phyloP scores from a whole-genome alignment of 1,140 invertebrate species.

The Saxidomus purpurata region DNA sequence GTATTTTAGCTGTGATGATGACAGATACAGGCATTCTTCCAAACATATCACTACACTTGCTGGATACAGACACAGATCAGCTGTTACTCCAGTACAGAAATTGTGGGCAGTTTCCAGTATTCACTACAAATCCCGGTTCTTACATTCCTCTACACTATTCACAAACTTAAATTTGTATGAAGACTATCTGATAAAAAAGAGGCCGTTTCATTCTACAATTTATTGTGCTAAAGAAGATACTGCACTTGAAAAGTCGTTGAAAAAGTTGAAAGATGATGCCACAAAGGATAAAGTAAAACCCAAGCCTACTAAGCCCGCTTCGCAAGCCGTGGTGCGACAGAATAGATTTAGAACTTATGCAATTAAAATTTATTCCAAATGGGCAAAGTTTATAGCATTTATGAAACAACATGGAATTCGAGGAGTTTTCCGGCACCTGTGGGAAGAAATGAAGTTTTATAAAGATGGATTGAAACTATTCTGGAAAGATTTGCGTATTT shows the following conservation, averaged over 20 bases:
- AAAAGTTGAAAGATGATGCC: constrained; percentile 41
- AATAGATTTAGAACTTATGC: constrained; percentile 1
- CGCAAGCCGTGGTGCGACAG: neutral
- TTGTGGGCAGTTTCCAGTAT: neutral
- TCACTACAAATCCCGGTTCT: neutral
- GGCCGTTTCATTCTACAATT: constrained; percentile 40
- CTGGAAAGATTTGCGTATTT: constrained; percentile 50
- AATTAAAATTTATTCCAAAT: neutral
- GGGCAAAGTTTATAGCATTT: neutral
- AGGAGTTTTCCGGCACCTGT: neutral
- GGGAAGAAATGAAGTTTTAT: constrained; percentile 16
- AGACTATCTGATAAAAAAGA: neutral
- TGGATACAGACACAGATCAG: neutral
- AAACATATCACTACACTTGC: neutral
- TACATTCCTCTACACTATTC: neutral
- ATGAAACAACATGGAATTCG: constrained; percentile 14
- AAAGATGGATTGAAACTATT: constrained; percentile 54
- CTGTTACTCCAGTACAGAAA: neutral
- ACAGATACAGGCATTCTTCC: neutral
- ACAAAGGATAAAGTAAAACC: constrained; percentile 3
- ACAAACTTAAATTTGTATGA: neutral
- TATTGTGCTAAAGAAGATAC: constrained; percentile 39
- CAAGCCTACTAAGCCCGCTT: neutral
- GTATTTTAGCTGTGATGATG: neutral
- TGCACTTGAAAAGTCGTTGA: constrained; percentile 32